A percentile compares a stretch with the other conserved stretches of the same genome.
These are phyloP conservation scores for Leptopilina boulardi DNA, from an alignment of 1,140 invertebrate genomes.

Conservation along the genomic window DNA sequence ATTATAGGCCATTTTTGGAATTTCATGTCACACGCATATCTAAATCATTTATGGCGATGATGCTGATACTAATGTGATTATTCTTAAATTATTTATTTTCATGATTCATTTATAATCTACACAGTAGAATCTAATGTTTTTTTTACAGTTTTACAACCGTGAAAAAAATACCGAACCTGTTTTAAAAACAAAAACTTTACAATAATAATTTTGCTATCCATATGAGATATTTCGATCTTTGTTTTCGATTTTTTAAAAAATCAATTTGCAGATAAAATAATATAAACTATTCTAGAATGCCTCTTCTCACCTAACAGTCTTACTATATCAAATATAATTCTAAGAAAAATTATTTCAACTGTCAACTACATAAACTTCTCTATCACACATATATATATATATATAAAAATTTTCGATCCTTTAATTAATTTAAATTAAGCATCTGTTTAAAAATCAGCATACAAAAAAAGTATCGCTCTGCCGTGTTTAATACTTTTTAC, in stretches of 20 bases:
- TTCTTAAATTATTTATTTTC: background rate
- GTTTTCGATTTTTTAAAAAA: background rate
- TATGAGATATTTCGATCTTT: background rate
- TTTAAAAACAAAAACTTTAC: background rate
- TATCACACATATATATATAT: too few relatives aligned
- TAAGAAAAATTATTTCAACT: background rate
- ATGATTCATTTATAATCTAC: constrained; percentile 4
- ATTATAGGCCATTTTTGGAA: constrained; percentile 19
- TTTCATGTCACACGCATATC: constrained; percentile 7
- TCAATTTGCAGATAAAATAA: background rate
- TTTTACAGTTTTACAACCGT: constrained; percentile 17
- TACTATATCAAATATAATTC: background rate
- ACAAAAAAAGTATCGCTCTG: background rate
- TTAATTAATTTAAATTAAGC: background rate
- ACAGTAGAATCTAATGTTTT: constrained; percentile 21
- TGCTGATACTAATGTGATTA: background rate
- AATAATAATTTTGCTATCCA: constrained; percentile 9
- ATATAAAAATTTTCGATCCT: background rate
- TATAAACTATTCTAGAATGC: constrained; percentile 9
- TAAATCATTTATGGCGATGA: background rate
- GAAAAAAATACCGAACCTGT: background rate
- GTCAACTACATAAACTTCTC: background rate
- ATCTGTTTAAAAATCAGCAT: background rate
- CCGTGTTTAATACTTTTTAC: constrained; percentile 15
- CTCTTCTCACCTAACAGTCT: constrained; percentile 21